These are phyloP conservation scores for Lithophane socia DNA, from an alignment of 2,888 invertebrate species.

Conservation along the genomic window DNA sequence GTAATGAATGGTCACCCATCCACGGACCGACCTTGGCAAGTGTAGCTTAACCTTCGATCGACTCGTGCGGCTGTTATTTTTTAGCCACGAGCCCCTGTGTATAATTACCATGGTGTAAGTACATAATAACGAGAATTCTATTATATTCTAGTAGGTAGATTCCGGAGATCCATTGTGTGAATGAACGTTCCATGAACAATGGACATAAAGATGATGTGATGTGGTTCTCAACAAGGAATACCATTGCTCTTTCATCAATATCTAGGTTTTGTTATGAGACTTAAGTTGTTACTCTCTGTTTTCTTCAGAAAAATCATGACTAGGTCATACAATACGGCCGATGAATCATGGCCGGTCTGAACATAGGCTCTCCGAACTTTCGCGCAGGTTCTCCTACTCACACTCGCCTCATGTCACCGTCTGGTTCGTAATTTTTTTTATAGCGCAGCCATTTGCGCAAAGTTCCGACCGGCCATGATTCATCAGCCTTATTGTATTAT, in stretches of 20 bases:
- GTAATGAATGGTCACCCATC: neutral
- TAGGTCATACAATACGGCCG: neutral
- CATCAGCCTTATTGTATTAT: too few relatives aligned
- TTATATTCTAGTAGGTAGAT: neutral
- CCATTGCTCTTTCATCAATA: neutral
- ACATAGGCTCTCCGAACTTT: neutral
- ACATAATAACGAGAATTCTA: neutral
- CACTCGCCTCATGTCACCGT: neutral
- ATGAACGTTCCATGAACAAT: neutral
- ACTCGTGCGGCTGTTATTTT: neutral
- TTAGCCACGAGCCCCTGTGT: neutral
- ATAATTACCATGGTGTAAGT: neutral
- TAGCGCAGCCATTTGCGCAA: neutral
- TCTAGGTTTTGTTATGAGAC: neutral
- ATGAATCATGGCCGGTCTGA: neutral
- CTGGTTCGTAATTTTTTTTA: too few relatives aligned
- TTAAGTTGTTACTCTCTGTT: neutral
- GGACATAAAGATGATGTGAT: neutral
- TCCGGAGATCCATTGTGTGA: neutral
- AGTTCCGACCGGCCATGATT: neutral
- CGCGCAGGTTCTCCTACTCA: neutral
- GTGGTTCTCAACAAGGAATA: neutral
- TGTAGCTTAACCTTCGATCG: neutral
- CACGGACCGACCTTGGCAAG: neutral
- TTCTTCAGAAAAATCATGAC: neutral